These are phyloP conservation scores for Stichodactyla helianthus DNA, from an alignment of 64 coral and sea anemone species.

Conservation along the genomic window DNA sequence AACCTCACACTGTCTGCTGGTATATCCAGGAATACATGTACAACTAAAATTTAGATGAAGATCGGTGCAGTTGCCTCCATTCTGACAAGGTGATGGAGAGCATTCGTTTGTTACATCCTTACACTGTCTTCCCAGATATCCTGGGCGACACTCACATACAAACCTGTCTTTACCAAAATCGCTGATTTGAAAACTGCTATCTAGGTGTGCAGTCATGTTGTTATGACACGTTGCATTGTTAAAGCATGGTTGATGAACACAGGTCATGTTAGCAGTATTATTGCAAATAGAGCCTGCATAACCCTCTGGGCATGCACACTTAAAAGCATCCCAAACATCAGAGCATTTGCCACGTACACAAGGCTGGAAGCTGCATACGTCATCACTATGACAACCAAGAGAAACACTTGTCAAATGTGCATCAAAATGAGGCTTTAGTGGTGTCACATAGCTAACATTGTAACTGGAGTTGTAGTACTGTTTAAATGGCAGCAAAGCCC, in stretches of 20 bases:
- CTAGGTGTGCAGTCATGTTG: slow-evolving; percentile 29
- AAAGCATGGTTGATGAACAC: slow-evolving; percentile 64
- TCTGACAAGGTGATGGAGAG: slow-evolving; percentile 49
- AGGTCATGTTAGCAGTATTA: slow-evolving; percentile 83
- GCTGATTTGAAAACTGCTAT: slow-evolving; percentile 43
- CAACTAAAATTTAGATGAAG: slow-evolving; percentile 75
- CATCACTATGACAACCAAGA: slow-evolving; percentile 76
- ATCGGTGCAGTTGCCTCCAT: slow-evolving; percentile 76
- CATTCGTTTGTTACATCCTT: slow-evolving; percentile 74
- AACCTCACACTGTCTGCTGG: slow-evolving; percentile 55
- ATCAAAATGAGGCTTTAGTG: slow-evolving; percentile 74
- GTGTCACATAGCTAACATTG: slow-evolving; percentile 72
- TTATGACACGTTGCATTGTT: slow-evolving; percentile 74
- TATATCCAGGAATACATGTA: slow-evolving; percentile 60
- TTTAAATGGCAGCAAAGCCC: slow-evolving; percentile 71
- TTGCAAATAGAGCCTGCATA: slow-evolving; percentile 73
- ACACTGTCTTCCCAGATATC: slow-evolving; percentile 71
- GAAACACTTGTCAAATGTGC: neutral
- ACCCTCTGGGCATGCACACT: slow-evolving; percentile 58
- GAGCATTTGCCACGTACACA: slow-evolving; percentile 67
- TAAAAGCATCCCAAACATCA: slow-evolving; percentile 67
- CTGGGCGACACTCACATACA: slow-evolving; percentile 62
- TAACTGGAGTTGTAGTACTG: slow-evolving; percentile 67
- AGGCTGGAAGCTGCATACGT: slow-evolving; percentile 46
- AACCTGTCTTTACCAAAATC: slow-evolving; percentile 80